phyloP scores from a whole-genome alignment of 2,888 invertebrate species.

The Mythimna ferrago region DNA sequence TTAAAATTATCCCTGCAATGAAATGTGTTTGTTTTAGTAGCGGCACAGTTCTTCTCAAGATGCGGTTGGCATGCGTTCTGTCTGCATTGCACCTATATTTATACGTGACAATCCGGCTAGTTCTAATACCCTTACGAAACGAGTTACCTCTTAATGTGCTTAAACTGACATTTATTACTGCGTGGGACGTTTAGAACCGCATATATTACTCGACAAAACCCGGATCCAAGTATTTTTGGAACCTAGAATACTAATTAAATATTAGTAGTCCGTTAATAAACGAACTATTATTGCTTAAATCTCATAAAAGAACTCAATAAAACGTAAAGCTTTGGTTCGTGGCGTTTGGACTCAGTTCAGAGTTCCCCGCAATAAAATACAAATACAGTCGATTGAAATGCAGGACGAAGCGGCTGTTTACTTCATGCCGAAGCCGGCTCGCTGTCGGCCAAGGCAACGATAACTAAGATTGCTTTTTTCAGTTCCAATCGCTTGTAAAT shows the following conservation, averaged over 20 bases:
- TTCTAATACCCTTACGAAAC: slow-evolving; percentile 22
- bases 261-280: slow-evolving; percentile 28
- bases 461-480: slow-evolving; percentile 89
- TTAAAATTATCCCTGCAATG: slow-evolving; percentile 7
- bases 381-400: slow-evolving; percentile 89
- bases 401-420: slow-evolving; percentile 86
- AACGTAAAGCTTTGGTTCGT: slow-evolving; percentile 81
- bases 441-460: slow-evolving; percentile 79
- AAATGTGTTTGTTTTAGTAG: not conserved
- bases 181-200: slow-evolving; percentile 31
- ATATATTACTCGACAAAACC: slow-evolving; percentile 33
- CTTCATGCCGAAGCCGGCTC: slow-evolving; percentile 78
- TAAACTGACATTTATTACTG: slow-evolving; percentile 37
- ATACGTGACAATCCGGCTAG: slow-evolving; percentile 4
- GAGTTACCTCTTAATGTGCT: slow-evolving; percentile 22
- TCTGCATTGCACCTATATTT: slow-evolving; percentile 11
- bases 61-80: not conserved
- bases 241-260: slow-evolving; percentile 40
- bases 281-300: slow-evolving; percentile 35
- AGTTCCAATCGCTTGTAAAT: slow-evolving; percentile 84
- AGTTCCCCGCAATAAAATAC: slow-evolving; percentile 87
- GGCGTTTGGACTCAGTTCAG: slow-evolving; percentile 74
- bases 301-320: slow-evolving; percentile 86
- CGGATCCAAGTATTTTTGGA: slow-evolving; percentile 12
- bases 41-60: not conserved